phyloP scores from a whole-genome alignment of 2,113 vertebrate genomes.

The Campylomormyrus tamandua region DNA sequence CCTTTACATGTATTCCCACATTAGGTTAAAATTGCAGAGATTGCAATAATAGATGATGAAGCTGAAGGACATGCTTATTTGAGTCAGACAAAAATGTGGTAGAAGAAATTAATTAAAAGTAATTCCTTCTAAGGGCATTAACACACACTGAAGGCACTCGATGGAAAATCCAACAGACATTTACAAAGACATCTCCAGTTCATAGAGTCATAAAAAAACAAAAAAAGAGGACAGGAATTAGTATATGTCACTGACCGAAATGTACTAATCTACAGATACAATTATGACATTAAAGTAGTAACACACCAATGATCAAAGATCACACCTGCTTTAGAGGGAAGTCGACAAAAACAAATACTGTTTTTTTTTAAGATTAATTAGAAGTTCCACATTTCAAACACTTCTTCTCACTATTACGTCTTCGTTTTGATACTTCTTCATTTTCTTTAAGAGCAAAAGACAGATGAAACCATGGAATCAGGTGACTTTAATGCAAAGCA shows the following conservation, averaged over 20 bases:
- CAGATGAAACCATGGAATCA: background rate
- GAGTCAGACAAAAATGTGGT: background rate
- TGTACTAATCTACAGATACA: background rate
- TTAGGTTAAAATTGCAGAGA: background rate
- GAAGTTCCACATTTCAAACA: background rate
- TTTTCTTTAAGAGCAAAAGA: background rate
- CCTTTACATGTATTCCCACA: background rate
- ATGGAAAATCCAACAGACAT: background rate
- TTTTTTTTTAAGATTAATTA: background rate
- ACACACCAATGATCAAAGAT: background rate
- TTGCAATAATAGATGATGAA: background rate
- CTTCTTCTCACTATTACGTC: background rate
- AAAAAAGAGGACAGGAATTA: background rate
- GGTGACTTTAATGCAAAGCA: background rate
- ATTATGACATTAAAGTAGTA: background rate
- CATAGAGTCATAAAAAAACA: background rate
- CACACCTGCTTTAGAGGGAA: background rate
- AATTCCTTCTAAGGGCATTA: background rate
- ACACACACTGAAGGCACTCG: background rate
- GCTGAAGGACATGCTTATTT: background rate
- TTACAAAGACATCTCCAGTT: background rate
- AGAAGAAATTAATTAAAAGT: background rate
- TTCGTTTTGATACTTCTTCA: background rate
- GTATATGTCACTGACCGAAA: background rate
- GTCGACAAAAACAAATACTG: background rate